These are phyloP conservation scores for Sula dactylatra DNA, from an alignment of 2,113 vertebrate genomes.

Conservation along the genomic window DNA sequence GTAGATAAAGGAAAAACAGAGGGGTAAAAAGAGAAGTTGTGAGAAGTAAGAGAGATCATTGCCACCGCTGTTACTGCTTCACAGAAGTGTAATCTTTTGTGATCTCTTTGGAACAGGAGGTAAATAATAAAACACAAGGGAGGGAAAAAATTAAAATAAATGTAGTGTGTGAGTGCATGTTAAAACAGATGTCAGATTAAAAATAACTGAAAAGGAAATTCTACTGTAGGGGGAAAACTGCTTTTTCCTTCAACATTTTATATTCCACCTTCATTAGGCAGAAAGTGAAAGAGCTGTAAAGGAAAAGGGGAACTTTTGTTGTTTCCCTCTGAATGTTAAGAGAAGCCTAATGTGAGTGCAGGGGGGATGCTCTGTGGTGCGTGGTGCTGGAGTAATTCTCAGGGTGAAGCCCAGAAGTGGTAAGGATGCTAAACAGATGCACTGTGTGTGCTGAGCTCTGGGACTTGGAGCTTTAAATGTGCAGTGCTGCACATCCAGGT, in stretches of 20 bases:
- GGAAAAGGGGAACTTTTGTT: constrained; percentile 15
- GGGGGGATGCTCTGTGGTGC: not conserved
- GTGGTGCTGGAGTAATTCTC: not conserved
- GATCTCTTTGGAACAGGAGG: constrained; percentile 48
- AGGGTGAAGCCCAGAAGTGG: not conserved
- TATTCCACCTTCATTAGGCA: constrained; percentile 29
- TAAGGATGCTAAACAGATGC: constrained; percentile 13
- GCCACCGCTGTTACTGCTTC: not conserved
- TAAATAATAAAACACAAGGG: constrained; percentile 70
- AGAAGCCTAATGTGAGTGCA: not conserved
- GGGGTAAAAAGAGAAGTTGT: not conserved
- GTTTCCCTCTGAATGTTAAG: not conserved
- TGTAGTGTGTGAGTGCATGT: constrained; percentile 22
- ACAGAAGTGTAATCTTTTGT: constrained; percentile 59
- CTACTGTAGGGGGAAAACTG: constrained; percentile 23
- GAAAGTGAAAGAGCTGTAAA: constrained; percentile 15
- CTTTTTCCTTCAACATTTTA: constrained; percentile 38
- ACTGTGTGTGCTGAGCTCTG: not conserved
- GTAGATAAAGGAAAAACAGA: not conserved
- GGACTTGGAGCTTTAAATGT: not conserved
- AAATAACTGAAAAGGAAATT: constrained; percentile 59
- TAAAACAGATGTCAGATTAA: constrained; percentile 65
- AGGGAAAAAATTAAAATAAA: constrained; percentile 46
- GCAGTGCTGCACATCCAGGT: not conserved
- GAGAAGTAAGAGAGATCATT: not conserved